Base-by-base conservation (phyloP, 2,797 vertebrate species). In the Salarias fasciatus region DNA sequence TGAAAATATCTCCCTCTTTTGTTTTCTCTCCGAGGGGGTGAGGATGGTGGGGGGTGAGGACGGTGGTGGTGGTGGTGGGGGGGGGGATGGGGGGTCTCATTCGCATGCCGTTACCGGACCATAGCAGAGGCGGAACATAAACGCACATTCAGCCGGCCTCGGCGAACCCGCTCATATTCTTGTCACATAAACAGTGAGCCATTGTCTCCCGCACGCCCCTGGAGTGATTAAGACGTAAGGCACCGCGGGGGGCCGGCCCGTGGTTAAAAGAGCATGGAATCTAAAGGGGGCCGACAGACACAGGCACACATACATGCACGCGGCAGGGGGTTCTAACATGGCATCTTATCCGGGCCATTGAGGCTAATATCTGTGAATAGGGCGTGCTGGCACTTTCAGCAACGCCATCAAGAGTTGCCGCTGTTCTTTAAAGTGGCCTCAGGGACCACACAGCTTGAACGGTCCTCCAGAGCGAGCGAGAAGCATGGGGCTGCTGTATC, bases 351-450 rank as follows among this genome's bases (percentile, higher is more conserved):
- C 66, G 42, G 72, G 63, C 84, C 86, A 88, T 89, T 90, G 83
- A 91, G 83, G 77, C 88, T 92, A 91, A 92, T 91, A 83, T 80
- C 73, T 90, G 86, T 89, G 87, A 90, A 87, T 58, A 80, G 80
- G 77, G 46, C 64, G 63, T 67, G 77, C 72, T 69, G 75, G 79
- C 75, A 85, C 64, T 71, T 75, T 84, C 59, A 72, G 80, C 70
- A 40, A 5, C 11, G 57, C 64, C 64, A 67, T 76, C 72, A 40
- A n/a, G 42, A 54, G 67, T 68, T 52, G 44, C 53, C 50, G 63
- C 35, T 56, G 65, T 61, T 46, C 54, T 60, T 73, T 84, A 74
- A 77, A 77, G 68, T 59, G 57, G 75, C 71, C 73, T 68, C 18
- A 56, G 81, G 77, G 62, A 77, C 40, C 7, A 30, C 58, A 50